phyloP scores from a whole-genome alignment of 2,888 invertebrate species.

The Craniophora ligustri region DNA sequence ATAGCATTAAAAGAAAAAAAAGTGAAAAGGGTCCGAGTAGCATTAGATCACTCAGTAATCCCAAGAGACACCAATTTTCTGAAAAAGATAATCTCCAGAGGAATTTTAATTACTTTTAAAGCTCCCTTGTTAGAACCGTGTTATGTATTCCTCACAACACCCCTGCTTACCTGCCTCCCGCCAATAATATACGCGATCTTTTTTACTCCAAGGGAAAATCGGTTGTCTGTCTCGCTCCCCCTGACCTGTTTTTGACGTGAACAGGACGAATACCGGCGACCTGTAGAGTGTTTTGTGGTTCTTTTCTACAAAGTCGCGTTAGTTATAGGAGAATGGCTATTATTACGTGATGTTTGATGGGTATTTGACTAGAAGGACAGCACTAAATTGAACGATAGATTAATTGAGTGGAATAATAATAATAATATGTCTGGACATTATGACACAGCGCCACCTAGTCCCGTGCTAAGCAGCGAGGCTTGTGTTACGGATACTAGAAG shows the following conservation, averaged over 20 bases:
- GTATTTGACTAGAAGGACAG: conserved; percentile 9
- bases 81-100: conserved; percentile 45
- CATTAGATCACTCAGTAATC: conserved; percentile 43
- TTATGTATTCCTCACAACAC: conserved; percentile 62
- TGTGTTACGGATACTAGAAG: conserved; percentile 4
- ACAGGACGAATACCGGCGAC: conserved; percentile 30
- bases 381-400: no score
- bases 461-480: no score
- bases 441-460: no score
- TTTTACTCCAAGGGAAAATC: conserved; percentile 5
- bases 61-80: conserved; percentile 36
- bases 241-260: conserved; percentile 35
- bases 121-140: conserved; percentile 56
- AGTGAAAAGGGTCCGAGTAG: conserved; percentile 31
- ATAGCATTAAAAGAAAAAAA: conserved; percentile 22
- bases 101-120: conserved; percentile 56
- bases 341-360: conserved; percentile 22
- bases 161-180: conserved; percentile 58
- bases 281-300: conserved; percentile 44
- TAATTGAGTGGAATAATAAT: no score
- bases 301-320: conserved; percentile 33
- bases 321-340: conserved; percentile 25
- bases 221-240: conserved; percentile 31
- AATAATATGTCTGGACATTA: no score
- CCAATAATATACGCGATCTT: conserved; percentile 37